A percentile compares a stretch with the other conserved stretches of the same genome.
Evolutionary conservation across 2,797 vertebrate species (phyloP).

Genomic region (Phoebastria nigripes): DNA sequence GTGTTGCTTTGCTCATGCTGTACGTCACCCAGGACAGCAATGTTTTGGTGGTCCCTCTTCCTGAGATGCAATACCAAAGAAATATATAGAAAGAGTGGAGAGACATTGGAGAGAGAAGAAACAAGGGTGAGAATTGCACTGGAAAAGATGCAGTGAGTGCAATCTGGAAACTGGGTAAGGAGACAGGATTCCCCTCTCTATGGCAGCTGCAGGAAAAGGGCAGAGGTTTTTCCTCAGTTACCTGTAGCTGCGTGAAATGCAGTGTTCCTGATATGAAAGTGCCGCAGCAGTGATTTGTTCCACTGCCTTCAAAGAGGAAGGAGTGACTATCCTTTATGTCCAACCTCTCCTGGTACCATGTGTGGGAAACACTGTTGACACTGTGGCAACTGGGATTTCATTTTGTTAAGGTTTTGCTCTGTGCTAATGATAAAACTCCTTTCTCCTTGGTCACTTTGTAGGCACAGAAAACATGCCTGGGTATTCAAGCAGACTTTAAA

Average conservation of each 20-base stretch:
- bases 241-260: neutral
- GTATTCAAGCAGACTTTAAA: conserved; percentile 22
- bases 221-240: neutral
- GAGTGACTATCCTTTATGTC: neutral
- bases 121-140: neutral
- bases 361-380: neutral
- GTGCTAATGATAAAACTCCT: neutral
- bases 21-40: neutral
- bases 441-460: neutral
- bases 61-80: neutral
- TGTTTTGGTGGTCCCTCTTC: neutral
- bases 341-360: rapidly evolving
- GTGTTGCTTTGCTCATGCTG: neutral
- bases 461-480: conserved; percentile 37
- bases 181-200: neutral
- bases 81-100: neutral
- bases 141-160: neutral
- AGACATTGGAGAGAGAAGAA: neutral
- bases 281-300: rapidly evolving
- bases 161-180: neutral
- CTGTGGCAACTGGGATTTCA: neutral
- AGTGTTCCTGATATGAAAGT: neutral
- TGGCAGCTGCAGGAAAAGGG: neutral
- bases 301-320: neutral
- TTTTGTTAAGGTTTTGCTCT: neutral